Percentiles rank a stretch among this genome's conserved stretches.
Evolutionary conservation across 2,888 invertebrate species (phyloP).

Genomic region (Cephonodes hylas): DNA sequence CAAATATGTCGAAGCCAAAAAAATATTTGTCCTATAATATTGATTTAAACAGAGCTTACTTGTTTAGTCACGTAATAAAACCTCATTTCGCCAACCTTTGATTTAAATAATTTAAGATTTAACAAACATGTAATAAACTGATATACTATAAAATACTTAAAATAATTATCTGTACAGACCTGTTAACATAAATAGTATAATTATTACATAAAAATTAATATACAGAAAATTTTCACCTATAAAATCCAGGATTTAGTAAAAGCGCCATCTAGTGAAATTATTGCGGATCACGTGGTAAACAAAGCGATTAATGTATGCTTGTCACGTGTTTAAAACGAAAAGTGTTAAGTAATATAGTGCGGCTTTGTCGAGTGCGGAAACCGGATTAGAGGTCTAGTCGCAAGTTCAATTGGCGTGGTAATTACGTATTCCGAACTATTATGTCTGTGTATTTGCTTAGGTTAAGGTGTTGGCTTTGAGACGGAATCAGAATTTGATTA

Average conservation of each 20-base stretch:
- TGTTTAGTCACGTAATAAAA: not conserved
- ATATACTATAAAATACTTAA: too few species aligned
- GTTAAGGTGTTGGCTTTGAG: slow-evolving; percentile 4
- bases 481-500: not conserved
- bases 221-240: too few species aligned
- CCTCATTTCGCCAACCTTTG: not conserved
- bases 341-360: slow-evolving; percentile 8
- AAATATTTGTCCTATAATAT: not conserved
- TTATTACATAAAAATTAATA: not conserved
- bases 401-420: slow-evolving; percentile 14
- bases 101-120: too few species aligned
- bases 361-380: slow-evolving; percentile 4
- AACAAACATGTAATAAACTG: too few species aligned
- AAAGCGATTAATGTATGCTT: not conserved
- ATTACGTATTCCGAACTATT: slow-evolving; percentile 12
- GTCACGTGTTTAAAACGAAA: not conserved
- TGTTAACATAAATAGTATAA: not conserved
- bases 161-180: too few species aligned
- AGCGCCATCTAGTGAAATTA: slow-evolving; percentile 3
- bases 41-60: not conserved
- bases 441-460: slow-evolving; percentile 1
- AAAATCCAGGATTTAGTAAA: too few species aligned
- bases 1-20: not conserved
- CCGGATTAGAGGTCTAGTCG: slow-evolving; percentile 16
- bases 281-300: not conserved